phyloP scores from a whole-genome alignment of 1,140 invertebrate genomes.

The Anthonomus grandis region DNA sequence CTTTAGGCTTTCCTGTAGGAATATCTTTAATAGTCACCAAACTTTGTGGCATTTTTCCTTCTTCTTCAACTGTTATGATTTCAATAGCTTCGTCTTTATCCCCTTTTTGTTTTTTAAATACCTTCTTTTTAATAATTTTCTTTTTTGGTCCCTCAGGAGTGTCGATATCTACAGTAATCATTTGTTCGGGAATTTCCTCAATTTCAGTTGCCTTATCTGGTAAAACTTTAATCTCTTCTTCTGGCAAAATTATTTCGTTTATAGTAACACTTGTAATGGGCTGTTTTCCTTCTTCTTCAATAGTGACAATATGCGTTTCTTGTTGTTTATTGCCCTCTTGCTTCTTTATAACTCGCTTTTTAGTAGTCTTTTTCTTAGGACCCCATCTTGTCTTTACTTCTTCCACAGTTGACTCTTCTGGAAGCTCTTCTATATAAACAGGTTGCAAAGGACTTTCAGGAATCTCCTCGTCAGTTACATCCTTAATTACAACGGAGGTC shows the following conservation, averaged over 20 bases:
- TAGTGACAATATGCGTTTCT: conserved; percentile 50
- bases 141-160: conserved; percentile 42
- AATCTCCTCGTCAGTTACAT: conserved; percentile 37
- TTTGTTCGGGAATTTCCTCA: conserved; percentile 43
- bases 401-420: conserved; percentile 41
- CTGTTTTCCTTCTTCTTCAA: conserved; percentile 50
- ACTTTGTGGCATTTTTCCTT: conserved; percentile 45
- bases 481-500: conserved; percentile 49
- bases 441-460: conserved; percentile 36
- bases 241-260: conserved; percentile 41
- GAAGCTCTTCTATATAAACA: conserved; percentile 44
- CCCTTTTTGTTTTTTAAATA: conserved; percentile 42
- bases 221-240: conserved; percentile 38
- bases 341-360: conserved; percentile 43
- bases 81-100: conserved; percentile 42
- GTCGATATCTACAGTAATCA: conserved; percentile 41
- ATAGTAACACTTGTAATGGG: conserved; percentile 43
- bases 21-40: conserved; percentile 38
- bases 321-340: conserved; percentile 43
- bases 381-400: conserved; percentile 37
- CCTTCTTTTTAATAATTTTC: conserved; percentile 45
- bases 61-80: conserved; percentile 46
- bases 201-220: conserved; percentile 21
- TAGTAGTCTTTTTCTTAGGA: conserved; percentile 49
- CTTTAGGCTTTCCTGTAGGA: conserved; percentile 41